Conservation (phyloP, 2,888 invertebrate species). For the Eristalis intricaria region DNA sequence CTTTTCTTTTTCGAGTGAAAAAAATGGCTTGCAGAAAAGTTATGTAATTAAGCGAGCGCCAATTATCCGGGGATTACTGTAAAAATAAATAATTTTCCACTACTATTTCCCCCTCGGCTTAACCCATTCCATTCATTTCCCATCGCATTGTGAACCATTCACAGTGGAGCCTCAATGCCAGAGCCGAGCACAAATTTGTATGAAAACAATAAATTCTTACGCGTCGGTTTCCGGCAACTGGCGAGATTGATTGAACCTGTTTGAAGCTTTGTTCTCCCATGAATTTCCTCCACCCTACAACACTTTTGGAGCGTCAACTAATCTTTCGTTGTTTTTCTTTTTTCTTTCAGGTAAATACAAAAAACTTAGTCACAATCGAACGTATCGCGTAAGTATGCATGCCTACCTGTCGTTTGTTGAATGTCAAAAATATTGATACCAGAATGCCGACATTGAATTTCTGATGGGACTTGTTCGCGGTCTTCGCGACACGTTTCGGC, state of each 20-base stretch:
- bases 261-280: background rate
- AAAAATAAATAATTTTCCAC: too few species aligned
- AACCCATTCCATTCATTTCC: background rate
- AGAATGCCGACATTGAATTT: background rate
- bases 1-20: too few species aligned
- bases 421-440: background rate
- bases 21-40: too few species aligned
- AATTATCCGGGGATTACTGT: too few species aligned
- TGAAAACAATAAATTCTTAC: background rate
- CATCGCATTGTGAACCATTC: background rate
- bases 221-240: background rate
- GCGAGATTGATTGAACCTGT: background rate
- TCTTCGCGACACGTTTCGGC: background rate
- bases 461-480: background rate
- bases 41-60: too few species aligned
- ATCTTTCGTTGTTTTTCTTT: constrained; percentile 1
- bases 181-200: background rate
- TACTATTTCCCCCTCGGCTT: background rate
- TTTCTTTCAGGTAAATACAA: constrained; percentile 53
- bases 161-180: background rate
- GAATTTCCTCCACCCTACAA: background rate
- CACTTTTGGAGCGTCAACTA: background rate
- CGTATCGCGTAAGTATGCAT: background rate
- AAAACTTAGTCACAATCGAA: background rate
- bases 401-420: background rate